Conservation (phyloP, 2,888 invertebrate species). For the Esperia sulphurella region DNA sequence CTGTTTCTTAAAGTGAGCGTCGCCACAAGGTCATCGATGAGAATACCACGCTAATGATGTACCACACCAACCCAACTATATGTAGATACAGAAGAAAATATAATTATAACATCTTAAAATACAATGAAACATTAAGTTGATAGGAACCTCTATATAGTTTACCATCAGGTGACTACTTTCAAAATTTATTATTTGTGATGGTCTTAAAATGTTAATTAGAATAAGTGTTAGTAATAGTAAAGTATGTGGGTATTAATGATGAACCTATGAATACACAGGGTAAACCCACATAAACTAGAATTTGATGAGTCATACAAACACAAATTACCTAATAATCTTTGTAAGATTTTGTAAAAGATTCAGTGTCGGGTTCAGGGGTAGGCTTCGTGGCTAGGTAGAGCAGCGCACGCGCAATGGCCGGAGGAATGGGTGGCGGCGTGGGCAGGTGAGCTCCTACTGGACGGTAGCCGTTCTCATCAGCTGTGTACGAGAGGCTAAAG, state of each 20-base stretch:
- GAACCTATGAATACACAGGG: no score
- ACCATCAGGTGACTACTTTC: no score
- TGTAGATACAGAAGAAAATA: conserved; percentile 2
- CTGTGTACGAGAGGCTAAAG: conserved; percentile 71
- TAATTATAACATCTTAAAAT: no score
- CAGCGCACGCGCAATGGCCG: conserved; percentile 74
- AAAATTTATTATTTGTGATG: no score
- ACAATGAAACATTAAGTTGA: no score
- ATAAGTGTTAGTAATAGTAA: no score
- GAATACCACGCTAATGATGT: conserved; percentile 28
- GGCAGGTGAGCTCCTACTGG: conserved; percentile 70
- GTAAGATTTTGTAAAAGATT: conserved; percentile 14
- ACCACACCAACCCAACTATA: conserved; percentile 14
- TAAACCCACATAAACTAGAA: no score
- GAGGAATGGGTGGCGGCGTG: conserved; percentile 74
- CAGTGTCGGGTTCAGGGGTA: conserved; percentile 49
- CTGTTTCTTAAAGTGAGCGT: conserved; percentile 58
- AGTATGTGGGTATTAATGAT: no score
- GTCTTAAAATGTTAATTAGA: no score
- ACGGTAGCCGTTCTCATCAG: conserved; percentile 75
- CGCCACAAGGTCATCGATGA: conserved; percentile 59
- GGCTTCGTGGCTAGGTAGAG: conserved; percentile 70
- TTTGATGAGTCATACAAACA: not conserved
- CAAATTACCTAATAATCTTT: conserved; percentile 1
- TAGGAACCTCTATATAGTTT: no score